Conservation (phyloP, 2,888 invertebrate genomes). For the Ditylenchus weischeri region DNA sequence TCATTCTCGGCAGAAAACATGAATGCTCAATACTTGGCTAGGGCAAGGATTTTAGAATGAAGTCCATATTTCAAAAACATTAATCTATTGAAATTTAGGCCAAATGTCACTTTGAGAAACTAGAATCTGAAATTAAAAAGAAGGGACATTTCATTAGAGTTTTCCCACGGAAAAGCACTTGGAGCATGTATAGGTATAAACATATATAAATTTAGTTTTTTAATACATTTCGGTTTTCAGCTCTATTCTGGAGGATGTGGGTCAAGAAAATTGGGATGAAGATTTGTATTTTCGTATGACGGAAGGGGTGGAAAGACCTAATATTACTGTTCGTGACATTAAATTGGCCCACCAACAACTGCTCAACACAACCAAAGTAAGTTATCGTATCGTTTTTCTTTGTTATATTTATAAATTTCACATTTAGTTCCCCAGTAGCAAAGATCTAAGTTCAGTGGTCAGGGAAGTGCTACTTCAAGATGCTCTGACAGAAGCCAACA, state of each 20-base stretch:
- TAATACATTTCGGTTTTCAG: conserved; percentile 17
- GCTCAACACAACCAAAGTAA: not conserved
- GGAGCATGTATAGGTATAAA: conserved; percentile 40
- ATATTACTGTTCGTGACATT: conserved; percentile 24
- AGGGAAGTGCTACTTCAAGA: conserved; percentile 20
- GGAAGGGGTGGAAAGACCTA: not conserved
- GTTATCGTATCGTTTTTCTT: not conserved
- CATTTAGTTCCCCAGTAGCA: conserved; percentile 20
- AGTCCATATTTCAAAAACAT: no score
- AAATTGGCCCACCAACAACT: conserved; percentile 26
- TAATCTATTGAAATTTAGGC: not conserved
- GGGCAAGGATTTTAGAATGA: not conserved
- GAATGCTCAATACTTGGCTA: conserved; percentile 26
- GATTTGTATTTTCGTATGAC: conserved; percentile 31
- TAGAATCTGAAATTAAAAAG: conserved; percentile 37
- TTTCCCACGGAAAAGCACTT: conserved; percentile 47
- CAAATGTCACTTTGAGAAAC: conserved; percentile 29
- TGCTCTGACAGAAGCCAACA: conserved; percentile 29
- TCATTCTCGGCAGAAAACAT: conserved; percentile 25
- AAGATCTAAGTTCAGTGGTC: conserved; percentile 34
- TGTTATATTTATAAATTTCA: no score
- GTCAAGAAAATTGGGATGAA: conserved; percentile 48
- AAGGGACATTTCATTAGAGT: conserved; percentile 51
- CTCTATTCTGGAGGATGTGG: conserved; percentile 43
- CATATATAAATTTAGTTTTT: no score